Evolutionary conservation across 2,888 invertebrate genomes (phyloP).

Genomic region (Hanleya hanleyi): DNA sequence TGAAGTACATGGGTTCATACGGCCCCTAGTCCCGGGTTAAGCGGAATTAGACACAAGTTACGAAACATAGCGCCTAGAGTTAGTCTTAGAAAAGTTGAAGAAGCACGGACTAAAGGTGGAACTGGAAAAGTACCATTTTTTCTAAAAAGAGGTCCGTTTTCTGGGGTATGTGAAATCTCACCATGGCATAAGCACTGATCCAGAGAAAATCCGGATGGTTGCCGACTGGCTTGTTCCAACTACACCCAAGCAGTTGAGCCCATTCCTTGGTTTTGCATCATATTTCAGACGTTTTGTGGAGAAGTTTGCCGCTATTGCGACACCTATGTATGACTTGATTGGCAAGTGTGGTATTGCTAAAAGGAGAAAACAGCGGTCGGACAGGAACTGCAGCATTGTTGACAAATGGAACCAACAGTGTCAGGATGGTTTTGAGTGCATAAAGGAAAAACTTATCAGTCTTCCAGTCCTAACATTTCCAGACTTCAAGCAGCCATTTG

Average conservation of each 20-base stretch:
- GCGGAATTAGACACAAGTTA: too few species aligned
- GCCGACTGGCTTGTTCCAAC: slow-evolving; percentile 25
- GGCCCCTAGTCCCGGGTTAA: too few species aligned
- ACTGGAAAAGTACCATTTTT: slow-evolving; percentile 30
- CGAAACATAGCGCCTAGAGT: too few species aligned
- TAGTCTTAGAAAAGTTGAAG: too few species aligned
- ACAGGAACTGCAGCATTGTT: not conserved
- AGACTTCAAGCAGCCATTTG: slow-evolving; percentile 18
- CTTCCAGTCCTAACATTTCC: slow-evolving; percentile 33
- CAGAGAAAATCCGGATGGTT: slow-evolving; percentile 19
- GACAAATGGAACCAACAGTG: slow-evolving; percentile 24
- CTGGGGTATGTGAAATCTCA: slow-evolving; percentile 35
- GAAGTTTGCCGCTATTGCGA: slow-evolving; percentile 21
- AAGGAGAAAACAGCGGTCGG: not conserved
- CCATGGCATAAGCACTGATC: slow-evolving; percentile 17
- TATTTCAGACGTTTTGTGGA: slow-evolving; percentile 34
- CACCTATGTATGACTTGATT: slow-evolving; percentile 18
- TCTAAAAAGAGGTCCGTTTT: slow-evolving; percentile 28
- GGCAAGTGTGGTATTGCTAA: slow-evolving; percentile 8
- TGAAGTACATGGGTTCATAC: too few species aligned
- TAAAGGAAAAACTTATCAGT: slow-evolving; percentile 28
- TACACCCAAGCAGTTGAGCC: slow-evolving; percentile 19
- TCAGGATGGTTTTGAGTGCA: slow-evolving; percentile 24
- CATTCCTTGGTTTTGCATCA: slow-evolving; percentile 28
- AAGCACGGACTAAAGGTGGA: slow-evolving; percentile 34